These are phyloP conservation scores for Sandelia bainsii DNA, from an alignment of 2,797 vertebrate species.

Conservation along the genomic window DNA sequence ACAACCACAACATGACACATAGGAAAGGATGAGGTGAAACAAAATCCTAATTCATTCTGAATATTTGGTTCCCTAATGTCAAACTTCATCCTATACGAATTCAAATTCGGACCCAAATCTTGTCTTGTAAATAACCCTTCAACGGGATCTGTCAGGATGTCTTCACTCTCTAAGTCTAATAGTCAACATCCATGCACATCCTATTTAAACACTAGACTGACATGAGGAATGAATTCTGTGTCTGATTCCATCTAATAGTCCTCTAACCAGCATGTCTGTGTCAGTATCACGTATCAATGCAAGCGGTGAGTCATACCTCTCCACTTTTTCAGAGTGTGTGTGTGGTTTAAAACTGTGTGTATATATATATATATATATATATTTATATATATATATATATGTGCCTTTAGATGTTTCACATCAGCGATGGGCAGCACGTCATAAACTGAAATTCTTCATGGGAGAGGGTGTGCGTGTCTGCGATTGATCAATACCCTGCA, in stretches of 20 bases:
- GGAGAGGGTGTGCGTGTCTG: background rate
- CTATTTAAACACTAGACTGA: background rate
- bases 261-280: background rate
- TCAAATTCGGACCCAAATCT: background rate
- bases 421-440: background rate
- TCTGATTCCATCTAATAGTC: background rate
- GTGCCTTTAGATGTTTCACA: background rate
- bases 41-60: background rate
- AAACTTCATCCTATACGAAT: background rate
- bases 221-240: background rate
- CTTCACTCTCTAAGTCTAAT: background rate
- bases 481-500: background rate
- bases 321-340: background rate
- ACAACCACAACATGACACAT: too few species aligned
- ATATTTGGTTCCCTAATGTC: background rate
- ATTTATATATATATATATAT: too few species aligned
- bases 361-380: background rate
- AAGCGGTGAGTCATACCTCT: background rate
- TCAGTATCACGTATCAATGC: background rate
- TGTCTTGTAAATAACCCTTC: background rate
- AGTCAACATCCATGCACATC: background rate
- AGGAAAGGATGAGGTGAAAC: too few species aligned
- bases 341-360: background rate
- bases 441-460: too few species aligned
- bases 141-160: background rate